phyloP scores from a whole-genome alignment of 2,797 vertebrate genomes.

The Echiichthys vipera region DNA sequence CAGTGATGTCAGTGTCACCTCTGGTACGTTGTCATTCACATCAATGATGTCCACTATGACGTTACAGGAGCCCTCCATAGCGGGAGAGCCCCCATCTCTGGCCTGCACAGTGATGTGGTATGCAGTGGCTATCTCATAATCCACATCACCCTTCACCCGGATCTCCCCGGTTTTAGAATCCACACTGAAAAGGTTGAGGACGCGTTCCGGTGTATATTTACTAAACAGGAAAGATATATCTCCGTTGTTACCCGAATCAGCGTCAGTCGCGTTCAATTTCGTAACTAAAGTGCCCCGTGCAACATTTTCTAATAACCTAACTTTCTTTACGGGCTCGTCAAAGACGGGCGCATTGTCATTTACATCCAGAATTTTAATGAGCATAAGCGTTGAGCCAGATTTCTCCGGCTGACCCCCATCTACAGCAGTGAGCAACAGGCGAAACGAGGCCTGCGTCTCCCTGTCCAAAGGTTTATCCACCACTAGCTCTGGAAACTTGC shows the following conservation, averaged over 20 bases:
- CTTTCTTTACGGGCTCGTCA: constrained; percentile 85
- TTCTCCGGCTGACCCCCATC: constrained; percentile 92
- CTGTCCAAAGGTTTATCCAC: constrained; percentile 92
- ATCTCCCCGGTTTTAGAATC: constrained; percentile 90
- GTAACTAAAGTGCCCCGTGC: constrained; percentile 89
- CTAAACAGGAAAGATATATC: constrained; percentile 91
- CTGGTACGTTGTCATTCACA: constrained; percentile 93
- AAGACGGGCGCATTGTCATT: constrained; percentile 95
- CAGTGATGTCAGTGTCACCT: constrained; percentile 90
- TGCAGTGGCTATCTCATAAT: constrained; percentile 89
- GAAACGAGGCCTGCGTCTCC: constrained; percentile 89
- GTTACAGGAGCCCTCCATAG: constrained; percentile 95
- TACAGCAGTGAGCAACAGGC: constrained; percentile 90
- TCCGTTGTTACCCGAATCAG: constrained; percentile 91
- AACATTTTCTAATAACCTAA: constrained; percentile 90
- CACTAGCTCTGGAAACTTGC: constrained; percentile 93
- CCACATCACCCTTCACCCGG: constrained; percentile 87
- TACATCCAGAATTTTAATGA: constrained; percentile 90
- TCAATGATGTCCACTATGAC: constrained; percentile 92
- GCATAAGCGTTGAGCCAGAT: constrained; percentile 90
- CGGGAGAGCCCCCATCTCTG: constrained; percentile 90
- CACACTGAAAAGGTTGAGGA: constrained; percentile 87
- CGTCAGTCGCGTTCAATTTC: constrained; percentile 91
- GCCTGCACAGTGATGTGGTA: constrained; percentile 93
- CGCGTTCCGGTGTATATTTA: constrained; percentile 90